Evolutionary conservation across 2,888 invertebrate species (phyloP), one percentile per base, ranked within the genome.

Genomic region (Myopa testacea): DNA sequence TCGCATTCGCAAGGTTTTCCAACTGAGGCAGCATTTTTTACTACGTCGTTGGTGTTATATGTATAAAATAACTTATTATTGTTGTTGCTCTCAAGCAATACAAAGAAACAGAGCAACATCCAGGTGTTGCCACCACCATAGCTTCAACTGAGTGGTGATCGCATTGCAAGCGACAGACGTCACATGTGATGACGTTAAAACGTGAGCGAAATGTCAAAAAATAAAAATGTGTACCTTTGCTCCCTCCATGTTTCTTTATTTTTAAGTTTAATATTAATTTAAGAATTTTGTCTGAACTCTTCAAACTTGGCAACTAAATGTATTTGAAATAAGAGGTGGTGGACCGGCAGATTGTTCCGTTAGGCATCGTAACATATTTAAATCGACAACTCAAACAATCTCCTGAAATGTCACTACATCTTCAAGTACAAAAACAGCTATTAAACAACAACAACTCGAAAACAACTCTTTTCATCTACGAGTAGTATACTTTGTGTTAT

Each of bases 151-250:
- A 3, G 50, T 50, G 50, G 50, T 5, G 55, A 60, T 68, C 68
- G 60, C n/a, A 58, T 8, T 45, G 10, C 58, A n/a, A 37, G 52
- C 34, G 55, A 70, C 55, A 45, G 58, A 14, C 55, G 74, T 58
- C 72, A 85, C 84, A 85, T 85, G 86, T 86, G 86, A 86, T 86
- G 86, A 86, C 86, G 86, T 83, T 86, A 83, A 86, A 86, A 86
- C 86, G 86, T 86, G 86, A 82, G 78, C 79, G 82, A 85, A 83
- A 85, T 85, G 82, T 81, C 77, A 84, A 83, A 62, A 69, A 50
- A 34, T 63, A 62, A 63, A 63, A 50, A 73, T 34, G 4, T 2
- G 19, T 26, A 16, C 26, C 62, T 50, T 38, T 45, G 2, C 40
- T 52, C 26, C 37, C 4, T 58, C 3, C 7, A 3, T 34, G 4